Conservation (phyloP, 2,888 invertebrate species). For the Leptinotarsa peninsularis region DNA sequence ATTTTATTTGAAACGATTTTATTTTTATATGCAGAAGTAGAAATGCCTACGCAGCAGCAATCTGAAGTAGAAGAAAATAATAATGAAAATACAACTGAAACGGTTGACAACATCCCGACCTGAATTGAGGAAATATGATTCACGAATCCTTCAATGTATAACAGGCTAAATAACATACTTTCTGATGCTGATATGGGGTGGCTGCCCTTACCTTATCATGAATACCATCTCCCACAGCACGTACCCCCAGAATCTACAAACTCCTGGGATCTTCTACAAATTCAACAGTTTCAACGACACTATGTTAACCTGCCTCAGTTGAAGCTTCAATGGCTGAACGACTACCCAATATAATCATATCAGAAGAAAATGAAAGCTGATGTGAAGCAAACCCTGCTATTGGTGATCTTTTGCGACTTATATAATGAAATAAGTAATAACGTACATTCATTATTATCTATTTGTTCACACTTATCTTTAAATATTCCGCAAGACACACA, state of each 20-base stretch:
- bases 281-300: not conserved
- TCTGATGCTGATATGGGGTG: conserved; percentile 25
- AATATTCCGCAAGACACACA: conserved; percentile 6
- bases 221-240: not conserved
- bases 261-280: not conserved
- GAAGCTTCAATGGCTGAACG: not conserved
- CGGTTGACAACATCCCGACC: not conserved
- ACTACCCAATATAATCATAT: not conserved
- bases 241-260: not conserved
- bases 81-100: not conserved
- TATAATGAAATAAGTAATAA: not conserved
- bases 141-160: conserved; percentile 11
- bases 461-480: not conserved
- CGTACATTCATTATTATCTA: conserved; percentile 7
- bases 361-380: not conserved
- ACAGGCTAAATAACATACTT: conserved; percentile 25
- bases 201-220: conserved; percentile 2
- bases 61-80: not conserved
- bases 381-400: not conserved
- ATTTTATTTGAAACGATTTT: no score
- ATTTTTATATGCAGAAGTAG: not conserved
- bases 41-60: not conserved
- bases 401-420: not conserved
- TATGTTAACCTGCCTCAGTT: conserved; percentile 6
- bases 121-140: conserved; percentile 26